Percentiles rank a stretch among this genome's conserved stretches.
These are phyloP conservation scores for Gorsachius goisagi DNA, from an alignment of 2,113 vertebrate species.

Conservation along the genomic window DNA sequence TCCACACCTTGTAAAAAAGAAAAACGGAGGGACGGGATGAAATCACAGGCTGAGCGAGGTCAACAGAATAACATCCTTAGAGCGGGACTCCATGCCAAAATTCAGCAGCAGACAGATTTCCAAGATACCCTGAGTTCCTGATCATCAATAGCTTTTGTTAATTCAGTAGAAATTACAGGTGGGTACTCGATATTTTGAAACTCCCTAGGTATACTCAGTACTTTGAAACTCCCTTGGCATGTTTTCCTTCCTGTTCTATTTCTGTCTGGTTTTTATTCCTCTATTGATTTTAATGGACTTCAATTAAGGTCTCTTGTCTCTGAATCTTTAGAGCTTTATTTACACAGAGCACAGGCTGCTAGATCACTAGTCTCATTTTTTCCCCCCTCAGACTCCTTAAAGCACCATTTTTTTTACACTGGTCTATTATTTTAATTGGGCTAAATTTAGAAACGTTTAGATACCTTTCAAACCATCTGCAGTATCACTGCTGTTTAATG, in stretches of 20 bases:
- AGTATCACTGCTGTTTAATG: constrained; percentile 17
- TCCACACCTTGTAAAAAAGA: not conserved
- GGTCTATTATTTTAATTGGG: not conserved
- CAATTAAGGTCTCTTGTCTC: constrained; percentile 42
- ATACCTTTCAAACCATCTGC: not conserved
- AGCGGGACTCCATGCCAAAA: not conserved
- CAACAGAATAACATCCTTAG: rapidly evolving
- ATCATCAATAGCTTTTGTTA: not conserved
- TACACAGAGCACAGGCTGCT: not conserved
- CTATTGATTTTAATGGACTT: constrained; percentile 55
- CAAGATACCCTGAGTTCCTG: not conserved
- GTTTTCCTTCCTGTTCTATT: constrained; percentile 13
- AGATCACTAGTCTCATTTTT: not conserved
- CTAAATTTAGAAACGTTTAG: constrained; percentile 30
- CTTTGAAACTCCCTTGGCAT: not conserved
- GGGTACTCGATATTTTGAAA: not conserved
- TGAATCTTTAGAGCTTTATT: constrained; percentile 41
- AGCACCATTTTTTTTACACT: not conserved
- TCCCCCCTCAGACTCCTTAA: not conserved
- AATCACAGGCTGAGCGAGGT: not conserved
- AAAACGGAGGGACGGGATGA: not conserved
- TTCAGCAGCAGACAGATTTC: not conserved
- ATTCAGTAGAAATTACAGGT: not conserved
- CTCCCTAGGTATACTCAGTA: not conserved
- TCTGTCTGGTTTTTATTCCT: constrained; percentile 37